Base-by-base conservation (phyloP, 92 coral and sea anemone genomes). In the Bergia puertoricense region DNA sequence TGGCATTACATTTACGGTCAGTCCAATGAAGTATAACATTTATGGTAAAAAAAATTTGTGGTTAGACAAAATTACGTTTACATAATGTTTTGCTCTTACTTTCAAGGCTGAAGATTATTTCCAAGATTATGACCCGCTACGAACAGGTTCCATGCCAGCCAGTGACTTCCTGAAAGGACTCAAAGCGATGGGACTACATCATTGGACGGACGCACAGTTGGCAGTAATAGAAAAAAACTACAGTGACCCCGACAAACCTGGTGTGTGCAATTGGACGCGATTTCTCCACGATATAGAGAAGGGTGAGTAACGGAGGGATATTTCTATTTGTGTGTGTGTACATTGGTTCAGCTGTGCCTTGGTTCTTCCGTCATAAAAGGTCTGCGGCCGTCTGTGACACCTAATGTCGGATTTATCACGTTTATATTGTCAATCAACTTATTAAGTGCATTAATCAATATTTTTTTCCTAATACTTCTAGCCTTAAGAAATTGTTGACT, bases 81-180 rank as follows among this genome's bases (percentile, higher is more conserved):
- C 23, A 20, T 54, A 4, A 54, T 13, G 9, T 38, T 74, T 20
- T 74, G 18, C 42, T 74, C 45, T 75, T 45, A 4, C 42, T 20
- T 62, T 39, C 22, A 57, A 84, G 87, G 46, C 56, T 7, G 74
- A 74, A 69, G 66, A 84, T 20, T 71, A 11, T 46, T 51, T 84
- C 44, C 87, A 84, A 84, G 65, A 84, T 13, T 84, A 69, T 9
- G 87, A 84, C 54, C 79, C 45, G 2, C 77, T 46, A 39, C 42
- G 66, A 84, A 84, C 65, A 2, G 87, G 87, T 13, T n/a, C 8
- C 39, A 38, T 84, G 40, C 39, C 14, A 13, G 48, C 37, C 45
- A 45, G 78, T 37, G 87, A 84, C 67, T 84, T 84, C 75, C 30
- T 16, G 46, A 84, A 71, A 20, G 87, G 87, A 14, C 87, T 84